Evolutionary conservation across 92 coral and sea anemone genomes (phyloP).

Genomic region (Virgularia gustaviana): DNA sequence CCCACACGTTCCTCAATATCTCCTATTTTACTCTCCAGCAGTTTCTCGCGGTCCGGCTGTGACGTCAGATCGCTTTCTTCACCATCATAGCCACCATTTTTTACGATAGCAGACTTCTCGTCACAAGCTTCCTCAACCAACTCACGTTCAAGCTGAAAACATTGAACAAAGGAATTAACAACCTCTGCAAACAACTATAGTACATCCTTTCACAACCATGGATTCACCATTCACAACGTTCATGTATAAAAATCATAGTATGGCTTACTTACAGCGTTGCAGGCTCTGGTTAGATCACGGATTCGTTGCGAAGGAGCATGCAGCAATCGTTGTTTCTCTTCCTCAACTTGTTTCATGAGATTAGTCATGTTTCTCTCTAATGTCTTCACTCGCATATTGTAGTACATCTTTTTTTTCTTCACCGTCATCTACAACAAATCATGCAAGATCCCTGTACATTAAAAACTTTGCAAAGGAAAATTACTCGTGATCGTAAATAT

Average conservation of each 20-base stretch:
- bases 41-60: neutral
- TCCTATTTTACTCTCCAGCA: neutral
- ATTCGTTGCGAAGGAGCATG: conserved; percentile 56
- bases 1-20: conserved; percentile 8
- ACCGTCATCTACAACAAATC: conserved; percentile 71
- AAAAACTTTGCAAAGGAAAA: too few relatives aligned
- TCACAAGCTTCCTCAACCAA: conserved; percentile 48
- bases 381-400: conserved; percentile 93
- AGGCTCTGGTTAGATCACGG: conserved; percentile 53
- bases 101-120: conserved; percentile 8
- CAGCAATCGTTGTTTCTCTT: conserved; percentile 64
- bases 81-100: conserved; percentile 23
- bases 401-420: conserved; percentile 87
- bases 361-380: conserved; percentile 80
- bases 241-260: neutral
- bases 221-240: neutral
- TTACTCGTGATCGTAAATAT: too few relatives aligned
- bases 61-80: conserved; percentile 6
- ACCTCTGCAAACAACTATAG: too few relatives aligned
- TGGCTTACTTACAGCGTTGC: conserved; percentile 63
- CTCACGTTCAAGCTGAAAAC: conserved; percentile 77
- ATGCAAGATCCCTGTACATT: too few relatives aligned
- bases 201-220: neutral
- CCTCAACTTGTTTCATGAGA: conserved; percentile 59
- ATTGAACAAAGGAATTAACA: too few relatives aligned